Conservation (phyloP, 2,113 vertebrate genomes). For the Romanogobio albipinnatus region DNA sequence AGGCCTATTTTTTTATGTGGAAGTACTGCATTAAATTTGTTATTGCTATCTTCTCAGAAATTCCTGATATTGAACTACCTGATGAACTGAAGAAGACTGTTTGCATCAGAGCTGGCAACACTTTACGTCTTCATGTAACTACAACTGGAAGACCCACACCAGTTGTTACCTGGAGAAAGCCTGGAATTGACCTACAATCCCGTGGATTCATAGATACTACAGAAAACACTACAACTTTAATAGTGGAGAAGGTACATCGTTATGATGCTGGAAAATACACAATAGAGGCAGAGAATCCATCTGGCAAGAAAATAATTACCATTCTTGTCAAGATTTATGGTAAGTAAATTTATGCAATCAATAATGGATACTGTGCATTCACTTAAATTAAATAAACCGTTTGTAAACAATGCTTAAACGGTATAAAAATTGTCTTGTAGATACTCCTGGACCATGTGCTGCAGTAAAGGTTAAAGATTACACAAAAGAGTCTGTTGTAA, state of each 20-base stretch:
- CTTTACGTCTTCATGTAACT: constrained; percentile 87
- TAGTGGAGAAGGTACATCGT: constrained; percentile 92
- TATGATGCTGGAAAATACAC: constrained; percentile 97
- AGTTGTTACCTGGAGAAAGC: constrained; percentile 89
- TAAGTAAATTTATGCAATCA: constrained; percentile 67
- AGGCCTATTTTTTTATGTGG: neutral
- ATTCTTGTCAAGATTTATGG: constrained; percentile 95
- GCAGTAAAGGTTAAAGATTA: constrained; percentile 92
- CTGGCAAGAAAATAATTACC: constrained; percentile 92
- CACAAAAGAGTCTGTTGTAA: constrained; percentile 93
- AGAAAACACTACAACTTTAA: constrained; percentile 86
- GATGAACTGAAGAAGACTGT: constrained; percentile 96
- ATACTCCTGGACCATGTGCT: constrained; percentile 93
- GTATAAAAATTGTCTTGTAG: constrained; percentile 66
- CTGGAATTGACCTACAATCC: constrained; percentile 87
- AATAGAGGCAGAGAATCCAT: constrained; percentile 96
- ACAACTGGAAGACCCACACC: constrained; percentile 89
- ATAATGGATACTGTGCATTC: neutral
- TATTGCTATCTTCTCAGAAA: constrained; percentile 77
- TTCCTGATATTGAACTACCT: constrained; percentile 91
- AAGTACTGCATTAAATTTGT: constrained; percentile 18
- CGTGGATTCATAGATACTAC: constrained; percentile 93
- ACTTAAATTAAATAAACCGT: neutral
- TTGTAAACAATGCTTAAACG: neutral
- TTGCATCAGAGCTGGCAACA: constrained; percentile 89